Conservation (phyloP, 2,888 invertebrate species). For the Epinotia ramella region DNA sequence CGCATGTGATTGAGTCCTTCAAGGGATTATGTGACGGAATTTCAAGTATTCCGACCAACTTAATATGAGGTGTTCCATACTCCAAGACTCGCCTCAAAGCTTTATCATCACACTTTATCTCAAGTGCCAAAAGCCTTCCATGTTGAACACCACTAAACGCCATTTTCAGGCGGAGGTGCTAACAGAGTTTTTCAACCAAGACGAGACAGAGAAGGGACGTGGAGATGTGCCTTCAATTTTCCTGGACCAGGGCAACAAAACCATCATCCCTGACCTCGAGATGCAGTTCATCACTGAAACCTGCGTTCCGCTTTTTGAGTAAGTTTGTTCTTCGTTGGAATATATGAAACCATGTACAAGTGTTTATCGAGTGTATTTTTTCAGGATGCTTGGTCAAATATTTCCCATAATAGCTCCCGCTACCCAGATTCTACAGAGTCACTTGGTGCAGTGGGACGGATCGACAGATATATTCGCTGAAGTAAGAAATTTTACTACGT, state of each 20-base stretch:
- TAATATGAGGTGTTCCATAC: too few species aligned
- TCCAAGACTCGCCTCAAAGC: too few species aligned
- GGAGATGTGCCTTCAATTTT: slow-evolving; percentile 89
- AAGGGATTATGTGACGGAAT: too few species aligned
- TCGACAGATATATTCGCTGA: slow-evolving; percentile 75
- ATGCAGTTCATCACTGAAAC: slow-evolving; percentile 87
- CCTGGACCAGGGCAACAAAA: slow-evolving; percentile 94
- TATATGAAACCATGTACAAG: neutral
- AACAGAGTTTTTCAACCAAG: slow-evolving; percentile 94
- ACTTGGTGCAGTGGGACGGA: slow-evolving; percentile 86
- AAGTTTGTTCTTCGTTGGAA: slow-evolving; percentile 49
- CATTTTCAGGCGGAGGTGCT: slow-evolving; percentile 88
- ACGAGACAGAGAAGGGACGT: slow-evolving; percentile 92
- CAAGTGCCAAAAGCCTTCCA: too few species aligned
- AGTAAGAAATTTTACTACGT: slow-evolving; percentile 59
- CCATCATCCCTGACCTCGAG: slow-evolving; percentile 92
- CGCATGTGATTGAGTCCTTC: too few species aligned
- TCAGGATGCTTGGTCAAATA: slow-evolving; percentile 81
- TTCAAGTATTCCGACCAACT: too few species aligned
- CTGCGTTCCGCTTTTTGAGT: slow-evolving; percentile 83
- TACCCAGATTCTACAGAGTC: slow-evolving; percentile 80
- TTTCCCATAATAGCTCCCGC: slow-evolving; percentile 80
- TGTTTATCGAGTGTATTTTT: neutral
- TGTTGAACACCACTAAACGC: neutral
- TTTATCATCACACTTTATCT: too few species aligned